Evolutionary conservation across 1,140 invertebrate species (phyloP), one percentile per base, ranked within the genome.

Genomic region (Drosophila bocki): DNA sequence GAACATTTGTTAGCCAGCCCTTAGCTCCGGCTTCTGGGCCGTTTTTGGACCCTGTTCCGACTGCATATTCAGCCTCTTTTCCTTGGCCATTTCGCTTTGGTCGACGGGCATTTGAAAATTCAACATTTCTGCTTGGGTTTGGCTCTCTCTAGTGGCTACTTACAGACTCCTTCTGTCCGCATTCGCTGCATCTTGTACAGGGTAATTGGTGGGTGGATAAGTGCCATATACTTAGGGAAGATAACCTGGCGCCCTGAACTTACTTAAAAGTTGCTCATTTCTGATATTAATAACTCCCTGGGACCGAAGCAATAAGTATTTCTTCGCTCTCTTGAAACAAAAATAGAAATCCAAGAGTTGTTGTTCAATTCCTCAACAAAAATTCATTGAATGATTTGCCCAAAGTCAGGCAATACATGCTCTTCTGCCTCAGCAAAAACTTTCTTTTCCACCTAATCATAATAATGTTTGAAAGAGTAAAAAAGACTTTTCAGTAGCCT

Each of bases 1-100:
- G 54, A 71, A 72, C 67, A 72, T 72, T 72, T 72, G 68, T 72
- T 74, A 74, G 58, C 58, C 44, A 44, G 29, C 50, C 37, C 72
- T 58, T 58, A 17, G 75, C 57, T 44, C n/a, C 22, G 13, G 29
- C 75, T 44, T 13, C n/a, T 8, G 19, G 64, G 41, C 4, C 41
- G n/a, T 15, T 54, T 15, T 17, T 15, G 17, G 19, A n/a, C 51
- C 17, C 13, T 26, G 8, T 56, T 22, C 35, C 35, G 19, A 48
- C 57, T 77, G 63, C 72, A 84, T 85, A 78, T 85, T 77, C 74
- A 78, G 69, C 60, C 57, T 32, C 26, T 63, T 58, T 63, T 71
- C 42, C 47, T 58, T 45, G 53, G 33, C 33, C 45, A 71, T 71
- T 69, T 61, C 42, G 29, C 19, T 69, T 65, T 77, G 50, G 48